Base-by-base conservation (phyloP, 2,888 invertebrate genomes). In the Nomada ruficornis region DNA sequence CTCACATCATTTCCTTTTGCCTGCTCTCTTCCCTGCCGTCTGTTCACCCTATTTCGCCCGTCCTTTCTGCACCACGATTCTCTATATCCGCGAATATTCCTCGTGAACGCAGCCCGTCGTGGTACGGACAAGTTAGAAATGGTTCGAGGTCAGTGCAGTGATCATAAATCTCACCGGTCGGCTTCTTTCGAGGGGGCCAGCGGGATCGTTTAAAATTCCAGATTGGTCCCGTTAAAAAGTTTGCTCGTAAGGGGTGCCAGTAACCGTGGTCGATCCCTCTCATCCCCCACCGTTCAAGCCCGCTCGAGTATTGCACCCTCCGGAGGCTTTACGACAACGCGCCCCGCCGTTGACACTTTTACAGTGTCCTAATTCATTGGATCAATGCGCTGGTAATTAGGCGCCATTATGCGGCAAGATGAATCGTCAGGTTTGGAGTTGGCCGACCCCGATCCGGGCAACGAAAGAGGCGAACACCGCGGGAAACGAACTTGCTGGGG, bases 171-270 rank as follows among this genome's bases (percentile, higher is more conserved):
- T 79, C 50, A 7, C 1, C n/a, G 62, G 47, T 15, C 29, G 60
- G 55, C n/a, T 18, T 23, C 44, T 65, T 52, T 47, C 69, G 36
- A 7, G n/a, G 57, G 67, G 9, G 15, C 20, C n/a, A 55, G 20
- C n/a, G 55, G n/a, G 65, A 63, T 68, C 76, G 72, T 80, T 87
- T 86, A 78, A 83, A 86, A 88, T 88, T 87, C 87, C 68, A 69
- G 71, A 74, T 86, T 72, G 78, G 69, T 71, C 62, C 77, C 75
- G 81, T 79, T 83, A 80, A 83, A 86, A 88, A 88, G 82, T 87
- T 85, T 77, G 72, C 80, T 74, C 81, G 85, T 85, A 83, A 85
- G 64, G 60, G 47, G 60, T n/a, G 62, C 60, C 69, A 55, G 62
- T 69, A 67, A 67, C 70, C 55, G 54, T 10, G 18, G 62, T 73